A percentile compares a stretch with the other conserved stretches of the same genome.
Evolutionary conservation across 2,113 vertebrate genomes (phyloP).

Genomic region (Butorides virescens): DNA sequence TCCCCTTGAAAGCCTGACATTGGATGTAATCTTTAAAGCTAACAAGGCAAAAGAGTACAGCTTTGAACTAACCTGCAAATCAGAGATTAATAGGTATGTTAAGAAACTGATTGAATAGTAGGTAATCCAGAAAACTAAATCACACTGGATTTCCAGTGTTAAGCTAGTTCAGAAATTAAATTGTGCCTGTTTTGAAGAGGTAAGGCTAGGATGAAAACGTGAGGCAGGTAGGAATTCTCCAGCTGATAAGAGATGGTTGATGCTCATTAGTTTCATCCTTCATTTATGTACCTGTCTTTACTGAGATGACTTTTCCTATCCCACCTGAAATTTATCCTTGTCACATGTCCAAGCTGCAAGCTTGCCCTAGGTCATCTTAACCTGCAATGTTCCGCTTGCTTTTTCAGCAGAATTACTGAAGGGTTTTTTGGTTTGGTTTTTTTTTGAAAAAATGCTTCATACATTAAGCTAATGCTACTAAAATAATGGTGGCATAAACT

Average conservation of each 20-base stretch:
- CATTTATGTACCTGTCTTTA: neutral
- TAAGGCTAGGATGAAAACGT: neutral
- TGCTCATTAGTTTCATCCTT: neutral
- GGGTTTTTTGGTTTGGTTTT: neutral
- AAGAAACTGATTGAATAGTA: neutral
- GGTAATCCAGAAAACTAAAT: neutral
- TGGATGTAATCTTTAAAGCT: conserved; percentile 89
- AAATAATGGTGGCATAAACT: neutral
- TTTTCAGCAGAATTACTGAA: neutral
- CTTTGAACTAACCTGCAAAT: conserved; percentile 87
- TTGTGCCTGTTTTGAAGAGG: neutral
- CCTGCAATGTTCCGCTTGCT: neutral
- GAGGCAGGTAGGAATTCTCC: neutral
- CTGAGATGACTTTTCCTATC: neutral
- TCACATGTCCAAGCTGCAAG: neutral
- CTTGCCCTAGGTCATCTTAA: neutral
- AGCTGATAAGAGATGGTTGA: neutral
- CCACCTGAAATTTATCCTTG: neutral
- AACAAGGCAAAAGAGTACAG: conserved; percentile 79
- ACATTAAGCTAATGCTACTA: neutral
- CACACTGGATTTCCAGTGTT: neutral
- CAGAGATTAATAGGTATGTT: conserved; percentile 84
- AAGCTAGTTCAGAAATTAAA: neutral
- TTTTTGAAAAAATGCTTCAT: neutral
- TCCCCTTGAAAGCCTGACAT: conserved; percentile 82